Evolutionary conservation across 2,888 invertebrate genomes (phyloP), one percentile per base, ranked within the genome.

Genomic region (Ceratothoa steindachneri): DNA sequence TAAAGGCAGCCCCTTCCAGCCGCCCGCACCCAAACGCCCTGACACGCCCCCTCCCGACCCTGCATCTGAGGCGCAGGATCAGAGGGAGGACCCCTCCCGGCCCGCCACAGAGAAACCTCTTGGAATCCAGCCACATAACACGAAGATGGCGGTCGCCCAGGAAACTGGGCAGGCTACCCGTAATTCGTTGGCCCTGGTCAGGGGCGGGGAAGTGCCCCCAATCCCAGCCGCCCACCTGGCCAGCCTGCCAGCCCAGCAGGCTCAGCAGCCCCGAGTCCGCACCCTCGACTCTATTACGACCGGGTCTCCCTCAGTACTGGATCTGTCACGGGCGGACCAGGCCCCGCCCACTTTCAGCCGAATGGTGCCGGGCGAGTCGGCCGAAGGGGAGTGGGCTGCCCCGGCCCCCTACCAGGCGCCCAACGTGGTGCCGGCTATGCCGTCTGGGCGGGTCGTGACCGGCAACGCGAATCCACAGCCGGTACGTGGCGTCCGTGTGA

Each of bases 1-100:
- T n/a, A 76, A 74, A 60, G 76, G 79, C 5, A 79, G 79, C 55
- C 79, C 79, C 30, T 79, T 79, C 69, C 79, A 79, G 31, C 79
- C 79, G n/a, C 76, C 74, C 2, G 4, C 30, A 19, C 30, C 28
- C 9, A 70, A 53, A 24, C 68, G 4, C n/a, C 31, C 30, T 7
- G 22, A 7, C 19, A 9, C 5, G 5, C 60, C 60, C 19, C 60
- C 5, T 7, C 31, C 51, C 3, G 7, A 28, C 7, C 65, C 51
- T 5, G 5, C 66, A 19, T 24, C 68, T 12, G 19, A 41, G 2
- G 12, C n/a, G n/a, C 60, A 5, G 60, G 9, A n/a, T 24, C 60
- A 24, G 5, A 5, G 19, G 7, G 19, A 5, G 19, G 24, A 60
- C n/a, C 27, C 60, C n/a, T 24, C 19, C 7, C 5, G 19, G 60